Evolutionary conservation across 2,888 invertebrate genomes (phyloP).

Genomic region (Phortica magna): DNA sequence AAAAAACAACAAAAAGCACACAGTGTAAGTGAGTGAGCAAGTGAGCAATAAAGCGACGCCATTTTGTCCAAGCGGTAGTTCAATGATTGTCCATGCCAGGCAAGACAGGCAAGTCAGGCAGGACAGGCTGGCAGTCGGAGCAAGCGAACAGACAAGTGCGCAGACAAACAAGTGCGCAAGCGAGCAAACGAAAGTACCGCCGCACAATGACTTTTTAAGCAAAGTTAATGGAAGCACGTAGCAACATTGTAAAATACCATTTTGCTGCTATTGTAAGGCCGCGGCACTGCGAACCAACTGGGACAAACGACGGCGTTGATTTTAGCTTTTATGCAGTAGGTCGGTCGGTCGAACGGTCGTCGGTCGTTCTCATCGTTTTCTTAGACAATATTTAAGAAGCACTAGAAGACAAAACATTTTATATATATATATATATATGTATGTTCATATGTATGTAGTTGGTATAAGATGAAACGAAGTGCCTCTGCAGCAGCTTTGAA

Average conservation of each 20-base stretch:
- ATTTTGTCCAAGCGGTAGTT: too few relatives aligned
- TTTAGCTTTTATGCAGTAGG: too few relatives aligned
- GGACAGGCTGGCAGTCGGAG: conserved; percentile 41
- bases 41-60: conserved; percentile 11
- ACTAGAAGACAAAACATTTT: too few relatives aligned
- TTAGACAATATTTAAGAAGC: too few relatives aligned
- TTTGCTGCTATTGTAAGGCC: neutral
- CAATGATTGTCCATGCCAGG: too few relatives aligned
- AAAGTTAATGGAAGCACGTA: conserved; percentile 64
- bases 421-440: too few relatives aligned
- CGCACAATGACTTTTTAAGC: conserved; percentile 47
- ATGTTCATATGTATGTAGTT: too few relatives aligned
- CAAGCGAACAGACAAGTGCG: conserved; percentile 47
- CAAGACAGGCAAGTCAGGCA: too few relatives aligned
- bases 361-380: too few relatives aligned
- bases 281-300: neutral
- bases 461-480: too few relatives aligned
- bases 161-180: neutral
- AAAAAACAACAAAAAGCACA: neutral
- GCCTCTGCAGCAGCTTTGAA: conserved; percentile 28
- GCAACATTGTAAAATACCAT: conserved; percentile 33
- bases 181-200: neutral
- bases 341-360: neutral
- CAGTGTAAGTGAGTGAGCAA: conserved; percentile 51
- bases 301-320: neutral